phyloP scores from a whole-genome alignment of 2,888 invertebrate genomes.

The Aspidiotus rigidus region DNA sequence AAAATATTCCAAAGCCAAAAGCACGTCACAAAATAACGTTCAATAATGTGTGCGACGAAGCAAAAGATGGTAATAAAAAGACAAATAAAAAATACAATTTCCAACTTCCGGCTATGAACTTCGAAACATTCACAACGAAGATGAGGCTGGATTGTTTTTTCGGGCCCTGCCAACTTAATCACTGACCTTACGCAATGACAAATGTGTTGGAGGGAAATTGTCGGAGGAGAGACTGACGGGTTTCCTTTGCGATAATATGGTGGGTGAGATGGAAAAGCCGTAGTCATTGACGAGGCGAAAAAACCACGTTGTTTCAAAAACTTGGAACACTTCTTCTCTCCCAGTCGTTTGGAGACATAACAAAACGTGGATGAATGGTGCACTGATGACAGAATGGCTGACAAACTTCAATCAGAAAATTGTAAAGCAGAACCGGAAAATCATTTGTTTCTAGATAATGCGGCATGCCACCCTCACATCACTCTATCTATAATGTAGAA shows the following conservation, averaged over 20 bases:
- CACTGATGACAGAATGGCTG: too few species aligned
- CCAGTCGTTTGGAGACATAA: too few species aligned
- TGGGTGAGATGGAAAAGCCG: slow-evolving; percentile 35
- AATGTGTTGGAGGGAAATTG: slow-evolving; percentile 39
- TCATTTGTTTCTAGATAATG: too few species aligned
- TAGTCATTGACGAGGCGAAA: slow-evolving; percentile 37
- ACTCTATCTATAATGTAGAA: too few species aligned
- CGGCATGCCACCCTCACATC: too few species aligned
- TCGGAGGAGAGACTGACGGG: slow-evolving; percentile 39
- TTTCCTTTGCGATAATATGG: slow-evolving; percentile 38
- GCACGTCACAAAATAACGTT: slow-evolving; percentile 5
- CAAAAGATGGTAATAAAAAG: too few species aligned
- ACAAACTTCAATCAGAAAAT: too few species aligned
- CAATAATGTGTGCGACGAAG: neutral
- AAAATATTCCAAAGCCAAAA: neutral
- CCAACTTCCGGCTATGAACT: neutral
- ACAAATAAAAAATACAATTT: too few species aligned
- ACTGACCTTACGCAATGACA: slow-evolving; percentile 37
- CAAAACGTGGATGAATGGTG: too few species aligned
- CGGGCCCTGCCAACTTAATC: slow-evolving; percentile 39
- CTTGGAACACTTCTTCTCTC: slow-evolving; percentile 12
- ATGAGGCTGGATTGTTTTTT: slow-evolving; percentile 32
- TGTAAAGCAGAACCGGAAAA: too few species aligned
- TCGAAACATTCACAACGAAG: slow-evolving; percentile 26
- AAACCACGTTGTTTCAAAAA: slow-evolving; percentile 17